phyloP scores from a whole-genome alignment of 1,140 invertebrate species.

The Lerema accius region DNA sequence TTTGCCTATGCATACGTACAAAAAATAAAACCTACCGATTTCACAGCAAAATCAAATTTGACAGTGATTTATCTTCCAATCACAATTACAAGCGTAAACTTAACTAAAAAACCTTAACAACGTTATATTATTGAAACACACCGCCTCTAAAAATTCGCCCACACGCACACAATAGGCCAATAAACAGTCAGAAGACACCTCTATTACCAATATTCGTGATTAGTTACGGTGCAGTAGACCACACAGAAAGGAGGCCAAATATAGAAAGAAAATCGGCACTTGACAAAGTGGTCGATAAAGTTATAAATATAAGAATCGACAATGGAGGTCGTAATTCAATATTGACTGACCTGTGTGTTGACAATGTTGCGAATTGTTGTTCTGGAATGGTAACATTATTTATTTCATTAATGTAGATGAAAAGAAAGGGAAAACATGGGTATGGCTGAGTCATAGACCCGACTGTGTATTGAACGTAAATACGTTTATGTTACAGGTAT shows the following conservation, averaged over 20 bases:
- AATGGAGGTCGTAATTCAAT: slow-evolving; percentile 17
- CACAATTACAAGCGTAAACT: no score
- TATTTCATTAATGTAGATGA: background rate
- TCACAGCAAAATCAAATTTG: no score
- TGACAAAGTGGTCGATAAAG: slow-evolving; percentile 13
- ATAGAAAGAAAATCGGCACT: background rate
- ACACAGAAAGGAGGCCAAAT: background rate
- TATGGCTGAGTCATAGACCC: no score
- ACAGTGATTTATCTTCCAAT: no score
- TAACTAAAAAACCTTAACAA: background rate
- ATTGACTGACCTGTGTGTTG: slow-evolving; percentile 3
- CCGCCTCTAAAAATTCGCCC: slow-evolving; percentile 6
- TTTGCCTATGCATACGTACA: no score
- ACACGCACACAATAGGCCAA: slow-evolving; percentile 21
- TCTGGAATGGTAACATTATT: background rate
- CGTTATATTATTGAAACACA: background rate
- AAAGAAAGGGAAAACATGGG: no score
- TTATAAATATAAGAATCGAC: slow-evolving; percentile 17
- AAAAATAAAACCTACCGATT: no score
- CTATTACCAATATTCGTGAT: slow-evolving; percentile 14
- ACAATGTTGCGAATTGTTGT: slow-evolving; percentile 9
- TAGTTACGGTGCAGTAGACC: slow-evolving; percentile 5
- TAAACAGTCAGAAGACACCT: slow-evolving; percentile 16
- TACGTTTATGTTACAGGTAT: no score
- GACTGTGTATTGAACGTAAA: no score